These are phyloP conservation scores for Aphodius granarius DNA, from an alignment of 2,888 invertebrate genomes.

Conservation along the genomic window DNA sequence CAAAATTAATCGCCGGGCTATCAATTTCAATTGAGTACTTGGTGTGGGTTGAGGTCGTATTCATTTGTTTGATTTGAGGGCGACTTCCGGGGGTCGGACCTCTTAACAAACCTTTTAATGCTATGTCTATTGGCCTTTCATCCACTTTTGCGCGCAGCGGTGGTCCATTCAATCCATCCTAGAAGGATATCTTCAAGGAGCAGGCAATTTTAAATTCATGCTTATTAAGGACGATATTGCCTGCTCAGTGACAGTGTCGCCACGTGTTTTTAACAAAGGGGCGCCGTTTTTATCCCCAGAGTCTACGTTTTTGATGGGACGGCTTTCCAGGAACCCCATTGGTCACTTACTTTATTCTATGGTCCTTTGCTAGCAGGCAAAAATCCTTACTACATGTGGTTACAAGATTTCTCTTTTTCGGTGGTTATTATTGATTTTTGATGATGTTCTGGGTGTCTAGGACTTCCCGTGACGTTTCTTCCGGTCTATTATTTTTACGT, in stretches of 20 bases:
- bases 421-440: neutral
- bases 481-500: neutral
- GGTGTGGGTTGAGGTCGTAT: neutral
- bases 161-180: neutral
- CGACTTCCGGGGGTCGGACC: neutral
- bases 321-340: neutral
- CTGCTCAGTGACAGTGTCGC: neutral
- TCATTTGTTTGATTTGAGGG: neutral
- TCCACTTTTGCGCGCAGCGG: neutral
- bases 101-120: neutral
- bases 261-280: neutral
- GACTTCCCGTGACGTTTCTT: neutral
- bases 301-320: neutral
- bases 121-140: neutral
- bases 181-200: neutral
- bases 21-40: neutral
- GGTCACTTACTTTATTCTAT: neutral
- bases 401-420: neutral
- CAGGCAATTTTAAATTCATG: neutral
- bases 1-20: neutral
- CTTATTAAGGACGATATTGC: neutral
- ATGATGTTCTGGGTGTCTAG: neutral
- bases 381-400: neutral
- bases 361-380: neutral
- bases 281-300: neutral